phyloP scores from a whole-genome alignment of 2,888 invertebrate species.

The Polydrusus tereticollis region DNA sequence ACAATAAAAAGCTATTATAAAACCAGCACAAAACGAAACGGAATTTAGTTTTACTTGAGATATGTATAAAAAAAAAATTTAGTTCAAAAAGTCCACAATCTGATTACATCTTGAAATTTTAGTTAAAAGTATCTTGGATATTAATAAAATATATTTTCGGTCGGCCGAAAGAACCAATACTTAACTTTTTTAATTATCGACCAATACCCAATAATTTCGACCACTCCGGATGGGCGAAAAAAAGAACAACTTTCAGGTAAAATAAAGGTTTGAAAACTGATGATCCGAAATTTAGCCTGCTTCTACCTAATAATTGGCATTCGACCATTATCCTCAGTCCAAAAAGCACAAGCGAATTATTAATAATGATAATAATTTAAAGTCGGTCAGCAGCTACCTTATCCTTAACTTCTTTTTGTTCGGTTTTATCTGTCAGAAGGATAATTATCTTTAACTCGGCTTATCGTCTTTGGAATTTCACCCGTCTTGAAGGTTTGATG shows the following conservation, averaged over 20 bases:
- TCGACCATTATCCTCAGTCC: conserved; percentile 37
- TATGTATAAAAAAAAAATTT: no score
- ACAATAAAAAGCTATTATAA: no score
- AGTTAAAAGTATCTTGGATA: no score
- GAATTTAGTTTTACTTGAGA: no score
- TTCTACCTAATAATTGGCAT: conserved; percentile 48
- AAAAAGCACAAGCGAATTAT: conserved; percentile 43
- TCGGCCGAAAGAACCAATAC: not conserved
- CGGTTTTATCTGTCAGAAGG: conserved; percentile 32
- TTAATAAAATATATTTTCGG: not conserved
- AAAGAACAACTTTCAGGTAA: conserved; percentile 40
- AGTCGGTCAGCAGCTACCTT: conserved; percentile 51
- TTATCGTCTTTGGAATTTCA: conserved; percentile 38
- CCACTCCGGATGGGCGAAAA: conserved; percentile 21
- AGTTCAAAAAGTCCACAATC: no score
- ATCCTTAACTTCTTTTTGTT: conserved; percentile 50
- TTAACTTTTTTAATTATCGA: conserved; percentile 33
- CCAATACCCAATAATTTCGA: conserved; percentile 36
- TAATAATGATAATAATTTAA: conserved; percentile 49
- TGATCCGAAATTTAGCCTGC: conserved; percentile 36
- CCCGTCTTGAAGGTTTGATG: conserved; percentile 1
- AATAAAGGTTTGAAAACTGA: conserved; percentile 30
- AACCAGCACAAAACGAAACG: no score
- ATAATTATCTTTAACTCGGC: conserved; percentile 30
- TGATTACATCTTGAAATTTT: no score